These are phyloP conservation scores for Hipposideros armiger DNA, from an alignment of 2,113 vertebrate genomes.

Conservation along the genomic window DNA sequence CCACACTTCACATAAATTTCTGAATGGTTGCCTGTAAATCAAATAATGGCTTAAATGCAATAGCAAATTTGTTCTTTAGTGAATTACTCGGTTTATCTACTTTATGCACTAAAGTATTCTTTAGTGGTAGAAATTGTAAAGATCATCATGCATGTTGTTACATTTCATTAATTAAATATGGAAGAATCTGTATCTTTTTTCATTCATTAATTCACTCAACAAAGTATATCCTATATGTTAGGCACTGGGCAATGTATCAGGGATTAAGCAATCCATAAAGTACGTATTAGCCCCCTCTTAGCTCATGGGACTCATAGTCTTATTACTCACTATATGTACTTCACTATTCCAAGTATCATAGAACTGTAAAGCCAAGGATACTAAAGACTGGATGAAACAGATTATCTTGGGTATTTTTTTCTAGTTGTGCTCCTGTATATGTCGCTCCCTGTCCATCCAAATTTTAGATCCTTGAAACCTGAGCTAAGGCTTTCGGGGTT, in stretches of 20 bases:
- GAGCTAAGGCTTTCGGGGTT: neutral
- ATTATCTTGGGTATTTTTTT: neutral
- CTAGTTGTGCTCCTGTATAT: neutral
- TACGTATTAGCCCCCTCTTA: neutral
- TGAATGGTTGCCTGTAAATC: neutral
- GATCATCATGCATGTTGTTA: neutral
- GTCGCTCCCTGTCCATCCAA: neutral
- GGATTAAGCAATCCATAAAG: neutral
- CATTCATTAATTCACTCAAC: neutral
- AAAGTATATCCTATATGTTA: neutral
- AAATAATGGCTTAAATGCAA: neutral
- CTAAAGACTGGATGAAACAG: neutral
- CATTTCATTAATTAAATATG: neutral
- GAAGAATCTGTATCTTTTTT: neutral
- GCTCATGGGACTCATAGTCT: neutral
- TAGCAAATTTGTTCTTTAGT: constrained; percentile 24
- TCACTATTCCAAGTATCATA: neutral
- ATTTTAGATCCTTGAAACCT: constrained; percentile 15
- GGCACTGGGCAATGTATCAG: neutral
- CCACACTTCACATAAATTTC: neutral
- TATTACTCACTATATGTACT: neutral
- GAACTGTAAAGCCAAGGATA: neutral
- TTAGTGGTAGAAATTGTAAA: neutral
- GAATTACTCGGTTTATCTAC: neutral
- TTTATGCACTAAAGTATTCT: neutral